These are phyloP conservation scores for Fundulus diaphanus DNA, from an alignment of 2,797 vertebrate species.

Conservation along the genomic window DNA sequence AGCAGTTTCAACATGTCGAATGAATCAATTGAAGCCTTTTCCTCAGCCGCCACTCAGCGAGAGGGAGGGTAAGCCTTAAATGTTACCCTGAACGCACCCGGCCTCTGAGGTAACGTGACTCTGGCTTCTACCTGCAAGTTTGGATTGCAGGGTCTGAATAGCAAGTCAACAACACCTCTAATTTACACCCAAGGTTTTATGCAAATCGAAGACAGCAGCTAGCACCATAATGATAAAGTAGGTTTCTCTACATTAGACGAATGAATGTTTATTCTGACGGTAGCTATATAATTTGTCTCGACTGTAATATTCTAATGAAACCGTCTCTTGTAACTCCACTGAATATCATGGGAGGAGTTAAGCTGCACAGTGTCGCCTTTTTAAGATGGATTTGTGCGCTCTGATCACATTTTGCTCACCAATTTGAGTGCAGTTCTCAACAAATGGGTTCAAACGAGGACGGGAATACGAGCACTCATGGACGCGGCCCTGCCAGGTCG, in stretches of 20 bases:
- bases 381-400: conserved; percentile 2
- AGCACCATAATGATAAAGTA: conserved; percentile 16
- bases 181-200: conserved; percentile 22
- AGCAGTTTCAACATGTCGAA: not conserved
- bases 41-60: not conserved
- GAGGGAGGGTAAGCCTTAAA: not conserved
- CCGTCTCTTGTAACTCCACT: not conserved
- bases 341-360: conserved; percentile 1
- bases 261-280: conserved; percentile 31
- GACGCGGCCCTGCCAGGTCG: not conserved
- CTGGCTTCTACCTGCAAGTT: conserved; percentile 2
- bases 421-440: not conserved
- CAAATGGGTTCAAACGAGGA: not conserved
- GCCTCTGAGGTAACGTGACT: not conserved
- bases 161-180: conserved; percentile 27
- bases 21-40: not conserved
- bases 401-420: not conserved
- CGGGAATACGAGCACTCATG: not conserved
- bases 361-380: conserved; percentile 4
- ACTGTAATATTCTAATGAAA: conserved; percentile 15
- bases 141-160: not conserved
- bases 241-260: conserved; percentile 21
- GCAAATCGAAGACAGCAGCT: conserved; percentile 25
- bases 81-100: not conserved
- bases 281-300: not conserved